Evolutionary conservation across 2,113 vertebrate genomes (phyloP), one percentile per base, ranked within the genome.

Genomic region (Dascyllus trimaculatus): DNA sequence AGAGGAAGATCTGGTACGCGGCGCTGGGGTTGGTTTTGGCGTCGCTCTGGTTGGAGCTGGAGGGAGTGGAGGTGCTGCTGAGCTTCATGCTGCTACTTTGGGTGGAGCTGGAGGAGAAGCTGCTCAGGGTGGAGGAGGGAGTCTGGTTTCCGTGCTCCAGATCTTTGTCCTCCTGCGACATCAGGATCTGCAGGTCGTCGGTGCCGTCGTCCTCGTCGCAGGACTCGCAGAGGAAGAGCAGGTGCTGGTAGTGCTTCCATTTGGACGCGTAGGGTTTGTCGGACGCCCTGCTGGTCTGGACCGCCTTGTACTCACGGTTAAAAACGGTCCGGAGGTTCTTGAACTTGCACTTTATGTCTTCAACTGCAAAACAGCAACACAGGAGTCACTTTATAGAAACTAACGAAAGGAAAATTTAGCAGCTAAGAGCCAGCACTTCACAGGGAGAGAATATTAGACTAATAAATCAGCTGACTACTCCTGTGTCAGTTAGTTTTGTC

Each of bases 281-380:
- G 0, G 74, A 62, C 0, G 10, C n/a, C 43, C 35, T 62, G 82
- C 80, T 72, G 0, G 58, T 48, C 75, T 66, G 80, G 3, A 86
- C 85, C 1, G 73, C 70, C 71, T 88, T 89, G 52, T 69, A 76
- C 8, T 92, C 89, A 0, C 91, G 89, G 73, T 91, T 82, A 25
- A 92, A 92, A 38, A 92, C 88, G 0, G 91, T 92, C 2, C 89
- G 88, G 0, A 92, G 91, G 81, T 92, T 92, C 75, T 91, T 92
- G 66, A 91, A 92, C 64, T 92, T 92, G 64, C 71, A 71, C 54
- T 92, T 92, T 48, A 92, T 32, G 54, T 92, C 89, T 45, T 89
- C 87, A 4, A 91, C 91, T 92, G 80, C 19, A 61, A 84, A 60
- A 77, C 11, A 76, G 9, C 4, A 60, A 79, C 8, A 78, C 15